Base-by-base conservation (phyloP, 92 coral and sea anemone genomes). In the Palythoa grandiflora region DNA sequence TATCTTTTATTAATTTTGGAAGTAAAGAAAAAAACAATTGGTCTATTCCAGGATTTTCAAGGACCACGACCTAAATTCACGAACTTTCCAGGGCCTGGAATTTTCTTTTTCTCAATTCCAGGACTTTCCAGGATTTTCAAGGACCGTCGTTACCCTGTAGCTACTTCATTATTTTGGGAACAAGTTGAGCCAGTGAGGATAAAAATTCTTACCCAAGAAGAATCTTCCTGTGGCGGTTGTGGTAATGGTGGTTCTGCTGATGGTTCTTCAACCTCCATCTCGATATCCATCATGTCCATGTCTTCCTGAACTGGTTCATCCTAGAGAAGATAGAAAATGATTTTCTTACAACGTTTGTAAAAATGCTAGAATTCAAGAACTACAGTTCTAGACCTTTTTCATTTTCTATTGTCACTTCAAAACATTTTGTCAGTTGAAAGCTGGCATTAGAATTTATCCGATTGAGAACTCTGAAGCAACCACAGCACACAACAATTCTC, bases 201-300 rank as follows among this genome's bases (percentile, higher is more conserved):
- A 63, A 17, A 39, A 8, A 75, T 47, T 72, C 92, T 73, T 88
- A 94, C 96, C 89, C 68, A 83, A 60, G 28, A 5, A 17, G 86
- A 48, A 21, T 91, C 93, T 37, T 89, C 92, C 15, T 91, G 93
- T 20, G 94, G 96, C 1, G 98, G 96, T 28, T 89, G 92, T 38
- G 94, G 92, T 72, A 87, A 75, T 10, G 94, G 86, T 7, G 98
- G 96, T 36, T 94, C 96, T 66, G 77, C 63, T 35, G 89, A 65
- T 36, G 95, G 95, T 37, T 97, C 99, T 74, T 97, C 99, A 5
- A 95, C 96, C 72, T 97, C 99, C 99, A 97, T 97, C 85, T 97
- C 99, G 13, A 97, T 96, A 87, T 97, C 99, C 99, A 97, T 97
- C 89, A 96, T 94, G 16, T 96, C 98, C 83, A 85, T 88, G 48